Evolutionary conservation across 1,140 invertebrate species (phyloP), one percentile per base, ranked within the genome.

Genomic region (Apocrypta bakeri): DNA sequence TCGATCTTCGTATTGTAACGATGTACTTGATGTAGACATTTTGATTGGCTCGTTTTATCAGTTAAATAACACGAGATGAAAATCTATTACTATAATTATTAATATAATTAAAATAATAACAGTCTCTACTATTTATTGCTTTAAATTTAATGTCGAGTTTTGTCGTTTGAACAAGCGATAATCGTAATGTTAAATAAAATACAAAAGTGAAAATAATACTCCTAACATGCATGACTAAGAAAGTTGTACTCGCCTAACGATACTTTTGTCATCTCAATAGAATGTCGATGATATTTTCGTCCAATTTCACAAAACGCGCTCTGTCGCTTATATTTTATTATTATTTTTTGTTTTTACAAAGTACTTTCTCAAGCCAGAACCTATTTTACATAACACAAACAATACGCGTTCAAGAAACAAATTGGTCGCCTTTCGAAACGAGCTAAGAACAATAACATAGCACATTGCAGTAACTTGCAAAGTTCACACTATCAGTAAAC

Each of bases 11-110:
- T 24, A 25, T 29, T 83, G 27, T 79, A 73, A 79, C 24, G 73
- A 66, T 73, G 6, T 2, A 2, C 14, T 7, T 69, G 27, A 29
- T 69, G 33, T 74, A 74, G 14, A 81, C 31, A 64, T 81, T 80
- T 71, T 81, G 56, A 80, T 82, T 84, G 69, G 64, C n/a, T 79
- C n/a, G 56, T 56, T 21, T n/a, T 27, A 42, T 81, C 14, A 66
- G 25, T 79, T 37, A 76, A 66, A 33, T 37, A 79, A 33, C 69
- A 69, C 42, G n/a, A 79, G 40, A 76, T 63, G 27, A 77, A 72
- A 37, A 56, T 4, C 48, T 56, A 17, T 56, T 56, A 21, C 17
- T 7, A 21, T 56, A 17, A n/a, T 48, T 21, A 17, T 56, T 21
- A n/a, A 56, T 21, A 56, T 56, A 6, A 56, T 56, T 56, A 56